Evolutionary conservation across 1,140 invertebrate species (phyloP).

Genomic region (Solenopsis invicta): DNA sequence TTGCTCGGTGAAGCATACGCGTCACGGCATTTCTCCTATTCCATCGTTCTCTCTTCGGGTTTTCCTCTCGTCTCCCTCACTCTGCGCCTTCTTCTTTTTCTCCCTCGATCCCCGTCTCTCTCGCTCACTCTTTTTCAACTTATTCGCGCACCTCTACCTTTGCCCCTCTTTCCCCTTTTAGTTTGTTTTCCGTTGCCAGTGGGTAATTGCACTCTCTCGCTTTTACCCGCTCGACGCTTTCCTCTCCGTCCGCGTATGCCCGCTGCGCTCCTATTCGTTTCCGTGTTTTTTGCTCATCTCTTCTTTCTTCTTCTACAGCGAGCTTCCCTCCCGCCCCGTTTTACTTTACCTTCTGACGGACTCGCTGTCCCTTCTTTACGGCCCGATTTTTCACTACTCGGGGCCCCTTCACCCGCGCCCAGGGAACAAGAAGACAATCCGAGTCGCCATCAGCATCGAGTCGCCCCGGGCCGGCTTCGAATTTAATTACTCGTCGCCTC

Average conservation of each 20-base stretch:
- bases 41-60: constrained; percentile 50
- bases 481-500: constrained; percentile 66
- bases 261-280: constrained; percentile 78
- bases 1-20: constrained; percentile 68
- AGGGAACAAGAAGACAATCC: constrained; percentile 12
- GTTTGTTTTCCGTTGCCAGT: constrained; percentile 83
- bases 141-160: constrained; percentile 49
- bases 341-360: constrained; percentile 45
- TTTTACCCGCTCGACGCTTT: constrained; percentile 81
- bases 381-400: constrained; percentile 56
- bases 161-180: constrained; percentile 76
- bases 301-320: neutral
- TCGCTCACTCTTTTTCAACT: constrained; percentile 28
- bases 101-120: neutral
- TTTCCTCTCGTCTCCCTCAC: constrained; percentile 36
- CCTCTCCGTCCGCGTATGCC: constrained; percentile 68
- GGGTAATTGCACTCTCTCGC: constrained; percentile 84
- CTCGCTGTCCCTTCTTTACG: constrained; percentile 29
- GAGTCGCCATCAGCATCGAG: constrained; percentile 27
- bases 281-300: constrained; percentile 77
- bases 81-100: constrained; percentile 21
- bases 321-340: constrained; percentile 50
- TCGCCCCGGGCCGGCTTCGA: constrained; percentile 47
- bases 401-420: neutral
- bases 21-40: constrained; percentile 74